Conservation (phyloP, 1,140 invertebrate species). For the Maconellicoccus hirsutus region DNA sequence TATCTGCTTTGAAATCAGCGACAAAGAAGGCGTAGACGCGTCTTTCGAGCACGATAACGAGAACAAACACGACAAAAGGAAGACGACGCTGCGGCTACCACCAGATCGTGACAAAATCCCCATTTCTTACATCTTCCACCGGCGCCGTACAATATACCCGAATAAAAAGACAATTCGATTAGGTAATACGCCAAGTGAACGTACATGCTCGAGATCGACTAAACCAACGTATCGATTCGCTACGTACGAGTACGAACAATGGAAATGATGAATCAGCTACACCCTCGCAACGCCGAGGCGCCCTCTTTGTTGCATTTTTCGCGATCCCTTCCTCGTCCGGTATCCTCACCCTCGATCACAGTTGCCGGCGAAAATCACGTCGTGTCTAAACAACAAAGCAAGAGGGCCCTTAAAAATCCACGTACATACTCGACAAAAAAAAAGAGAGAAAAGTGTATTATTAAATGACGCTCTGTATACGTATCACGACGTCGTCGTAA, state of each 20-base stretch:
- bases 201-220: not conserved
- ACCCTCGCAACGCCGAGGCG: not conserved
- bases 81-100: no score
- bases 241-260: not conserved
- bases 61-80: no score
- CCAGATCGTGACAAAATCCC: no score
- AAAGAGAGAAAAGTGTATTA: not conserved
- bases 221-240: not conserved
- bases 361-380: not conserved
- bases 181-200: not conserved
- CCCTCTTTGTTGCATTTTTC: not conserved
- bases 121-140: no score
- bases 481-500: no score
- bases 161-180: not conserved
- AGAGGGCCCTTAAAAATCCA: not conserved
- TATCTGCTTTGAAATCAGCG: no score
- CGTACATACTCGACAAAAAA: not conserved
- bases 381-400: not conserved
- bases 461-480: not conserved
- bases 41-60: no score
- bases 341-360: no score
- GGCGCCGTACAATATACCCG: no score
- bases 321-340: no score
- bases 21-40: no score
- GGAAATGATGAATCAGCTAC: constrained; percentile 1